These are phyloP conservation scores for Stenchaetothrips biformis DNA, from an alignment of 2,888 invertebrate species.

Conservation along the genomic window DNA sequence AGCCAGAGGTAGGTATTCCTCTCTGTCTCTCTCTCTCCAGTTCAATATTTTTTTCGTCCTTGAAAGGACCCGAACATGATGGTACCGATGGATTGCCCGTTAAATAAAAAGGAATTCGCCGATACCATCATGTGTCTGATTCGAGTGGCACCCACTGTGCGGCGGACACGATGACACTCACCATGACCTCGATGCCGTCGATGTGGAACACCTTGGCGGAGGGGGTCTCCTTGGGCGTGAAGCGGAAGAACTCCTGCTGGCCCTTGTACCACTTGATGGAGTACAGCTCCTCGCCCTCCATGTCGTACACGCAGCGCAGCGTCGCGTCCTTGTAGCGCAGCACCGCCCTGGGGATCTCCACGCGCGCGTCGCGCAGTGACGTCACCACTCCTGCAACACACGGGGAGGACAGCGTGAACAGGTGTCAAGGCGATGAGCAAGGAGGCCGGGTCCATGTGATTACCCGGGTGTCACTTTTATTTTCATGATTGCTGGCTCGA, in stretches of 20 bases:
- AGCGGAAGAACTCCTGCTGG: constrained; percentile 14
- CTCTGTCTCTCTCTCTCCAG: not conserved
- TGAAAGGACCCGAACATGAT: too few relatives aligned
- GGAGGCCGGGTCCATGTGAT: too few relatives aligned
- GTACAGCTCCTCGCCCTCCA: constrained; percentile 1
- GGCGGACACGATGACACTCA: too few relatives aligned
- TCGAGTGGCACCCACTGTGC: too few relatives aligned
- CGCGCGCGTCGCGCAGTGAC: not conserved
- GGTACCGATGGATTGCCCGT: too few relatives aligned
- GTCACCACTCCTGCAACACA: not conserved
- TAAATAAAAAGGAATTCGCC: too few relatives aligned
- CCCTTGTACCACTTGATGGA: constrained; percentile 12
- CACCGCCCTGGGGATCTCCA: not conserved
- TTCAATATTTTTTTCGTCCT: too few relatives aligned
- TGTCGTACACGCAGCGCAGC: constrained; percentile 1
- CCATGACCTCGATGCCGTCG: constrained; percentile 36
- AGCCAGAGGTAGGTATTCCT: not conserved
- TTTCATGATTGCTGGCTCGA: too few relatives aligned
- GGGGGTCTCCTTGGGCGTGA: constrained; percentile 29
- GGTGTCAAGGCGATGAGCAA: too few relatives aligned
- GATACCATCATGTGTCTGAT: too few relatives aligned
- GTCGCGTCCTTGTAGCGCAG: not conserved
- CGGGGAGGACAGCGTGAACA: too few relatives aligned
- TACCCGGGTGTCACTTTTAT: too few relatives aligned
- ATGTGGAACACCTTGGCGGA: constrained; percentile 35